Percentiles rank a stretch among this genome's conserved stretches.
phyloP scores from a whole-genome alignment of 2,797 vertebrate species.

The Anomalospiza imberbis region DNA sequence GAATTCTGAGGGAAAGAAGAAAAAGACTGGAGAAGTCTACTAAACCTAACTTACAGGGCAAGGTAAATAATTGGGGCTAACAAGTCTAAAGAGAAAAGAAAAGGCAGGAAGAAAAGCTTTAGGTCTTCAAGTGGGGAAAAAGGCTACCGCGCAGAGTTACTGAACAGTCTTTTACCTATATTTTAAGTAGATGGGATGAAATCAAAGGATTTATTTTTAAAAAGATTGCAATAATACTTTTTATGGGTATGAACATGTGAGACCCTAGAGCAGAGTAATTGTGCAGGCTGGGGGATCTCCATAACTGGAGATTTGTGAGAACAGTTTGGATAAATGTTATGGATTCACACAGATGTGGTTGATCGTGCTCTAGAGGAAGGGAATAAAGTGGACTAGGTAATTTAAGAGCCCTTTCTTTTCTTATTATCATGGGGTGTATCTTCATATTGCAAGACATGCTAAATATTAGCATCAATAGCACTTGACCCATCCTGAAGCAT shows the following conservation, averaged over 20 bases:
- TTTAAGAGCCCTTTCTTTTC: neutral
- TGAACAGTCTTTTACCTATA: neutral
- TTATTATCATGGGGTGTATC: neutral
- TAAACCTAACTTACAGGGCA: neutral
- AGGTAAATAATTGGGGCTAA: neutral
- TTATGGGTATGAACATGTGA: neutral
- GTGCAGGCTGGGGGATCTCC: neutral
- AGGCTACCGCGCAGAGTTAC: neutral
- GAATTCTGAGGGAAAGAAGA: neutral
- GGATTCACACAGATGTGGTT: neutral
- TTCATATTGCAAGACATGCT: neutral
- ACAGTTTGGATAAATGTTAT: neutral
- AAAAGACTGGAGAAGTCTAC: neutral
- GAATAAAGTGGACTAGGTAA: neutral
- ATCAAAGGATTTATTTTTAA: neutral
- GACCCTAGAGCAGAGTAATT: neutral
- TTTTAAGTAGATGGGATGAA: neutral
- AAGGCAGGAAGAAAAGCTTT: neutral
- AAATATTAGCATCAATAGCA: neutral
- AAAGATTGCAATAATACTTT: neutral
- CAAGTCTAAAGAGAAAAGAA: neutral
- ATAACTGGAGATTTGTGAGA: neutral
- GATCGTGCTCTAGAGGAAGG: neutral
- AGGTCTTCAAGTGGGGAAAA: neutral
- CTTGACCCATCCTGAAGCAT: neutral